Evolutionary conservation across 2,113 vertebrate species (phyloP).

Genomic region (Oryctolagus cuniculus): mOryCun1.1 NC_091433.1:113216001-113216500

Average conservation of each 20-base stretch:
- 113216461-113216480: neutral
- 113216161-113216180: too few relatives aligned
- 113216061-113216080: too few relatives aligned
- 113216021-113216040: too few relatives aligned
- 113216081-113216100: too few relatives aligned
- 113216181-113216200: constrained; percentile 19
- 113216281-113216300: neutral
- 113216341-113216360: neutral
- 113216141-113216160: too few relatives aligned
- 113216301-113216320: neutral
- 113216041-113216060: too few relatives aligned
- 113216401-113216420: neutral
- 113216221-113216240: neutral
- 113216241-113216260: neutral
- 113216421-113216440: neutral
- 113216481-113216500: neutral
- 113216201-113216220: neutral
- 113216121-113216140: too few relatives aligned
- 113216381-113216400: neutral
- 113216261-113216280: neutral
- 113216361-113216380: neutral
- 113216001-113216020: too few relatives aligned
- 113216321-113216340: neutral
- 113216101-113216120: too few relatives aligned
- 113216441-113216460: neutral